These are phyloP conservation scores for Invenusta paracnida DNA, from an alignment of 2,888 invertebrate genomes.

Conservation along the genomic window DNA sequence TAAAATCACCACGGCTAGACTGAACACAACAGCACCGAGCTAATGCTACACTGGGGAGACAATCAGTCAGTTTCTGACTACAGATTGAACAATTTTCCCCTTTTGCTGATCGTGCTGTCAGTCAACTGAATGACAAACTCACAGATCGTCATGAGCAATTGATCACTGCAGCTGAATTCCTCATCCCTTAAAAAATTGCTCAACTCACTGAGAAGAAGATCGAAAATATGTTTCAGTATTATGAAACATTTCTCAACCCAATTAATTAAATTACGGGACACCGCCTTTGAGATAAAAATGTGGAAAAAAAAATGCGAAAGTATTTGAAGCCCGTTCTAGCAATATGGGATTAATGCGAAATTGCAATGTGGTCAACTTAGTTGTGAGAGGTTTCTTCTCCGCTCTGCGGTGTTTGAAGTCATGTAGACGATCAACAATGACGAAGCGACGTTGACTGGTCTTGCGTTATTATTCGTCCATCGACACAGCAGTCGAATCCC, in stretches of 20 bases:
- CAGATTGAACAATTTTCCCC: too few relatives aligned
- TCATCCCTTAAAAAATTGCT: constrained; percentile 1
- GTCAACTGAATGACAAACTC: constrained; percentile 6
- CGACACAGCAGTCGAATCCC: too few relatives aligned
- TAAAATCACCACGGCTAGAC: too few relatives aligned
- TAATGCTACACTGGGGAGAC: too few relatives aligned
- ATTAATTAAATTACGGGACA: not conserved
- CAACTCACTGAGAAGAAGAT: not conserved
- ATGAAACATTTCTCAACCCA: not conserved
- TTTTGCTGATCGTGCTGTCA: constrained; percentile 7
- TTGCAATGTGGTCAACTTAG: constrained; percentile 5
- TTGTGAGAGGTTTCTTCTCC: constrained; percentile 10
- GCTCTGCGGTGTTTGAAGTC: constrained; percentile 10
- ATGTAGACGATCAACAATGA: not conserved
- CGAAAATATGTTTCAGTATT: not conserved
- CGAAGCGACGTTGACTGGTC: not conserved
- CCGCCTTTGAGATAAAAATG: not conserved
- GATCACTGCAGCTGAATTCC: constrained; percentile 5
- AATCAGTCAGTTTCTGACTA: too few relatives aligned
- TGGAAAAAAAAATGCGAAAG: not conserved
- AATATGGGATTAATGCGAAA: not conserved
- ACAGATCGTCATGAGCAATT: constrained; percentile 10
- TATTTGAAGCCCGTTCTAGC: constrained; percentile 4
- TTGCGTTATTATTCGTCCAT: constrained; percentile 23
- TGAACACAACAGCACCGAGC: too few relatives aligned